phyloP scores from a whole-genome alignment of 1,140 invertebrate genomes.

The Cardiocondyla obscurior region DNA sequence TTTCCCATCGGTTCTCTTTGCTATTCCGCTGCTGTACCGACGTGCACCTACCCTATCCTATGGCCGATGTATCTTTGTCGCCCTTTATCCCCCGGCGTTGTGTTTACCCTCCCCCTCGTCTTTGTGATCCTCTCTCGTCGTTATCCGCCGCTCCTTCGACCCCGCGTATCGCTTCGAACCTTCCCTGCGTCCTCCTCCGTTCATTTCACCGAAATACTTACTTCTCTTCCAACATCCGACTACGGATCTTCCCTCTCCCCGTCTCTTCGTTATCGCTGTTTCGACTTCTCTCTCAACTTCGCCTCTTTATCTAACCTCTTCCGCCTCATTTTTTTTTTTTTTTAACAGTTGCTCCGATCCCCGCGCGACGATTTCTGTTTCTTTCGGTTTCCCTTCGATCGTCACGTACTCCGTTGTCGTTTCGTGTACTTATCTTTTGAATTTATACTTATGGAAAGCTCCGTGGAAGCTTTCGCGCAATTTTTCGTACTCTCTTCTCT shows the following conservation, averaged over 20 bases:
- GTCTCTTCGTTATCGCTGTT: constrained; percentile 11
- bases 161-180: neutral
- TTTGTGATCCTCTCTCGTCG: constrained; percentile 3
- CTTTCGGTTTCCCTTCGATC: neutral
- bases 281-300: neutral
- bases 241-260: neutral
- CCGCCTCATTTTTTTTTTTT: neutral
- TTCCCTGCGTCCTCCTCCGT: neutral
- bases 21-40: neutral
- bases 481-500: neutral
- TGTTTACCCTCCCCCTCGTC: constrained; percentile 8
- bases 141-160: neutral
- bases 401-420: neutral
- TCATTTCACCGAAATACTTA: neutral
- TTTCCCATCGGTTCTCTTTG: constrained; percentile 25
- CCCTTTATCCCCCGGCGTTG: neutral
- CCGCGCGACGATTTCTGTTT: neutral
- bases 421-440: neutral
- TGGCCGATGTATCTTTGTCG: neutral
- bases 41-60: neutral
- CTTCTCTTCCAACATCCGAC: neutral
- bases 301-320: neutral
- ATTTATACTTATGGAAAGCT: no score
- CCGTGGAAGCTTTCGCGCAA: neutral
- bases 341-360: neutral